phyloP scores from a whole-genome alignment of 1,140 invertebrate genomes.

The Zaprionus capensis region DNA sequence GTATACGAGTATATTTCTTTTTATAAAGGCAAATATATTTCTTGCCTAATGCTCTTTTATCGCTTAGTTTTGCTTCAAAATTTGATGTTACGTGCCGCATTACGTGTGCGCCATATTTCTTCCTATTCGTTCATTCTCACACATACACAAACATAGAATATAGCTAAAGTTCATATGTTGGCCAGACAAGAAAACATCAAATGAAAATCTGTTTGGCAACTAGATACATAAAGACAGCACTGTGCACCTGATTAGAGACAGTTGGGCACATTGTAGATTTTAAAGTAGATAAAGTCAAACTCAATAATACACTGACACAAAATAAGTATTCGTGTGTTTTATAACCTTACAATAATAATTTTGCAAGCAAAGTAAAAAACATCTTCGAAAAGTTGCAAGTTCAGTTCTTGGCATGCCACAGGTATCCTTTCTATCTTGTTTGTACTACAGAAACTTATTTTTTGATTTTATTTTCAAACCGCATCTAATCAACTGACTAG shows the following conservation, averaged over 20 bases:
- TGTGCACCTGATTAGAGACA: constrained; percentile 1
- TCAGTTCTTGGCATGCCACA: too few species aligned
- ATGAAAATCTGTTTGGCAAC: constrained; percentile 64
- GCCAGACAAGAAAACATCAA: constrained; percentile 47
- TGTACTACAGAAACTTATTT: background rate
- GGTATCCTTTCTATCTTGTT: background rate
- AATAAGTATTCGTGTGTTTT: background rate
- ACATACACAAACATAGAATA: constrained; percentile 21
- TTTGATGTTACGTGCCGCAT: constrained; percentile 28
- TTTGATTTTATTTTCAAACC: background rate
- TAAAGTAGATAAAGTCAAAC: too few species aligned
- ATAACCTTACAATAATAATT: too few species aligned
- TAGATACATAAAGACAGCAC: constrained; percentile 14
- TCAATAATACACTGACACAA: too few species aligned
- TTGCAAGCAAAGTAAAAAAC: too few species aligned
- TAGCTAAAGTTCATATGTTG: constrained; percentile 42
- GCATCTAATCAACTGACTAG: background rate
- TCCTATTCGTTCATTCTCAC: constrained; percentile 19
- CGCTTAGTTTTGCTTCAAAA: constrained; percentile 30
- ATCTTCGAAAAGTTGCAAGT: too few species aligned
- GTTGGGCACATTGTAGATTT: background rate
- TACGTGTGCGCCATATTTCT: constrained; percentile 34
- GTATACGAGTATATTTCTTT: constrained; percentile 7
- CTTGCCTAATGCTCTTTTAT: constrained; percentile 21
- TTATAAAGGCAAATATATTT: background rate